Base-by-base conservation (phyloP, 2,797 vertebrate genomes). In the Kryptopterus vitreolus region DNA sequence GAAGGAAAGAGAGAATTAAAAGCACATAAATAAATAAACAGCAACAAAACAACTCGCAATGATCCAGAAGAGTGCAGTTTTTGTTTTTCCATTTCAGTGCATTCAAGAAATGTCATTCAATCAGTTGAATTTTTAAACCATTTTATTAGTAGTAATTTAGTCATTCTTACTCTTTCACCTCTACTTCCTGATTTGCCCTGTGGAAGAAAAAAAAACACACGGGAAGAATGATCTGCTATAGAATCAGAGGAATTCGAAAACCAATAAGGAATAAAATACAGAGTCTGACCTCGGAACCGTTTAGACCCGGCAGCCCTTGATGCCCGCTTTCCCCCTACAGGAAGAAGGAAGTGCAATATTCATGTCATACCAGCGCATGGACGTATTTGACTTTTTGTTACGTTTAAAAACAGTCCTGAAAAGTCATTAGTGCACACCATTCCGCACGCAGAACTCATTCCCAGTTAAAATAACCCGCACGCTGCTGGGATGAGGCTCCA, bases 171-270 rank as follows among this genome's bases (percentile, higher is more conserved):
- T 96, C 94, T 93, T 82, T 97, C 95, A 91, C 96, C 96, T 94
- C 95, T 96, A 89, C 95, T 95, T 87, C 96, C 96, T 0, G 94
- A 79, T 89, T 95, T 96, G 5, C 96, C 96, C 96, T 97, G 88
- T 63, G 72, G 83, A 89, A 43, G 10, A 6, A 86, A 31, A 87
- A 81, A 90, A 7, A 89, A 90, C 66, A 89, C 52, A 76, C n/a
- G n/a, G n/a, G n/a, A 2, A 26, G 3, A 79, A 79, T 63, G 57
- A 72, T 65, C 6, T 10, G 7, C 3, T 35, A 26, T 22, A 6
- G 50, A 15, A 55, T 29, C 22, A 31, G 1, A 43, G 8, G 10
- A 43, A 16, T 12, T 43, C 1, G 10, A 43, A 18, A 26, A 11
- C 2, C 12, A 10, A 31, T 15, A 31, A 29, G 2, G 1, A 13